Evolutionary conservation across 2,113 vertebrate species (phyloP).

Genomic region (Progne subis): DNA sequence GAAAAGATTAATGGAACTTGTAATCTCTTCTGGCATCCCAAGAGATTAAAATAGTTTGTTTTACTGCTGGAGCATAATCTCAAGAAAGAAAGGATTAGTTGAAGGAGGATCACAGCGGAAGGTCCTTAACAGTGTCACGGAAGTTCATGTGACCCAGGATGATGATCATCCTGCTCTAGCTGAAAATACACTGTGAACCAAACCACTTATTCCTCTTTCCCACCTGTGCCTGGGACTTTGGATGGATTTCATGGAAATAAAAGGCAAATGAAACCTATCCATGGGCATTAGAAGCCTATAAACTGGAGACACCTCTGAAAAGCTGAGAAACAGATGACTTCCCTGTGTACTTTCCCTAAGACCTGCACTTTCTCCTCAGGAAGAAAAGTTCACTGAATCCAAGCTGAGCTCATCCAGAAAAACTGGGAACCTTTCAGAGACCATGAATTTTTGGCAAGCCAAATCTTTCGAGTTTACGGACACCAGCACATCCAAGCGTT

Average conservation of each 20-base stretch:
- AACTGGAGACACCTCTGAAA: neutral
- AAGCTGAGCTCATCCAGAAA: neutral
- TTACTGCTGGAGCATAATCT: constrained; percentile 31
- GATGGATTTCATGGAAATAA: neutral
- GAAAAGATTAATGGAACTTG: constrained; percentile 20
- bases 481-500: neutral
- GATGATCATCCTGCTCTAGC: neutral
- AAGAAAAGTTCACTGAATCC: neutral
- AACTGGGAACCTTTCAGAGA: neutral
- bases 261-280: neutral
- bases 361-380: neutral
- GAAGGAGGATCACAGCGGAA: neutral
- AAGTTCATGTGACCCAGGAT: neutral
- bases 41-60: constrained; percentile 58
- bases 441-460: neutral
- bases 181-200: neutral
- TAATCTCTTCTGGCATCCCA: neutral
- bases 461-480: neutral
- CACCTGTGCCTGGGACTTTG: neutral
- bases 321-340: neutral
- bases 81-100: constrained; percentile 25
- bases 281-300: neutral
- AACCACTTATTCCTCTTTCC: neutral
- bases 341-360: neutral
- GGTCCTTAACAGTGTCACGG: neutral